Evolutionary conservation across 1,140 invertebrate genomes (phyloP), one percentile per base, ranked within the genome.

Genomic region (Portunus trituberculatus): DNA sequence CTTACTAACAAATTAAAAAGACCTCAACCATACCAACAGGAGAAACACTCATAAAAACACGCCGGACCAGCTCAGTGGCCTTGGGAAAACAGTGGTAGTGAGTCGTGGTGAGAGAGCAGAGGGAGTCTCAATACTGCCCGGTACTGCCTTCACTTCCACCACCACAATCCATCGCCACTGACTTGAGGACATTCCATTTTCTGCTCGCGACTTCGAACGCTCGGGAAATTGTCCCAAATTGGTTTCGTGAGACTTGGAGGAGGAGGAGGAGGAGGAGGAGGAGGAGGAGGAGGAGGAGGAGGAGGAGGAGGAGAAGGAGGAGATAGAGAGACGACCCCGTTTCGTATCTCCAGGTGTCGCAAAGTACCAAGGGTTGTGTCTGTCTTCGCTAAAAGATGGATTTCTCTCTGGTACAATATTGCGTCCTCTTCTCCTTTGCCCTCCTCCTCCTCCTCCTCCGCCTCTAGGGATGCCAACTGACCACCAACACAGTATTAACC

Each of bases 351-450:
- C 67, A n/a, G 67, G 67, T 76, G 67, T 76, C 67, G 6, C 12
- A 76, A n/a, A 76, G 67, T 76, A 76, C 67, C 25, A 25, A n/a
- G 6, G 6, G 12, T 7, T 7, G 6, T n/a, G 20, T 25, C 20
- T n/a, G 67, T 76, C 67, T 76, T n/a, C 67, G n/a, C 67, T 76
- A n/a, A 76, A 76, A 76, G 67, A 76, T 76, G 67, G 20, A 76
- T 76, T n/a, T 76, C 67, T 76, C 67, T 25, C n/a, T 20, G 16
- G 52, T n/a, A n/a, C 25, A 76, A 76, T 76, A 76, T 48, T 48
- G n/a, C 7, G n/a, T 7, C 29, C 45, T 46, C 39, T 29, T 89
- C 28, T 20, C 8, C 39, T 7, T 89, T 52, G 6, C 48, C 48
- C 48, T 52, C 14, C 48, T 14, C 48, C 48, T 14, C 48, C 14